Percentiles rank a stretch among this genome's conserved stretches.
These are phyloP conservation scores for Falco columbarius DNA, from an alignment of 2,797 vertebrate genomes.

Conservation along the genomic window DNA sequence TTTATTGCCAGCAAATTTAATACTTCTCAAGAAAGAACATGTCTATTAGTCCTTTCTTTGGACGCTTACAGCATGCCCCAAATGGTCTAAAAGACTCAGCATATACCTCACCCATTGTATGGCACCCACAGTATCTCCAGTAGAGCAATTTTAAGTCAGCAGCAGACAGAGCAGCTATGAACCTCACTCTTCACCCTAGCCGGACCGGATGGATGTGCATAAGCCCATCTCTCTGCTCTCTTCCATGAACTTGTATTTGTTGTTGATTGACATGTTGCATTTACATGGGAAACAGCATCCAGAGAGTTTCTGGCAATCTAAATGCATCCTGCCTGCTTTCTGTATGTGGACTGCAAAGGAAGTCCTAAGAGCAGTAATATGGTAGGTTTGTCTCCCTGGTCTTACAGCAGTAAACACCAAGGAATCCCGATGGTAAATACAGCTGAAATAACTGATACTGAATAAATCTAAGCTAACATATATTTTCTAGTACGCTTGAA, in stretches of 20 bases:
- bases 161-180: background rate
- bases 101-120: background rate
- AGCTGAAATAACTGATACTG: background rate
- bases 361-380: background rate
- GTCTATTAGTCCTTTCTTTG: background rate
- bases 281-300: background rate
- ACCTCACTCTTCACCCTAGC: background rate
- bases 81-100: background rate
- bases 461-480: background rate
- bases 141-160: background rate
- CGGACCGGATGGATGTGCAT: background rate
- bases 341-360: background rate
- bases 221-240: background rate
- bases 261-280: background rate
- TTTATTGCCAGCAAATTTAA: background rate
- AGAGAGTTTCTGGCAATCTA: background rate
- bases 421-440: background rate
- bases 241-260: background rate
- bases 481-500: fast-evolving
- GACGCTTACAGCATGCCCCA: background rate
- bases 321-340: background rate
- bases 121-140: background rate
- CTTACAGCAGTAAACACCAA: background rate
- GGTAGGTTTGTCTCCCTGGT: background rate
- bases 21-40: background rate